Evolutionary conservation across 2,888 invertebrate genomes (phyloP), one percentile per base, ranked within the genome.

Genomic region (Orthosia cruda): DNA sequence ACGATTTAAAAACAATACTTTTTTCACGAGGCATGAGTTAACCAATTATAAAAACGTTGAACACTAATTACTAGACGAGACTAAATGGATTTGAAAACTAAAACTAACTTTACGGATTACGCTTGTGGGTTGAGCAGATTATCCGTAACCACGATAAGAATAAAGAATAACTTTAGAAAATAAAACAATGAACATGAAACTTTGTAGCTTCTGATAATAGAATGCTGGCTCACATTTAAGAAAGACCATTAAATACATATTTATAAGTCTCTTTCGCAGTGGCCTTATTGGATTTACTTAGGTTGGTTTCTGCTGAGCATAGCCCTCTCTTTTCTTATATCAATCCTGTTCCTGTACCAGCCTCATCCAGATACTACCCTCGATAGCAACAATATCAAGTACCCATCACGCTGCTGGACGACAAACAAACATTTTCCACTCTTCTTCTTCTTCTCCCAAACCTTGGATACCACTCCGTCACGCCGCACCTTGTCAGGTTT

Each of bases 1-100:
- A 13, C 5, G 1, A 50, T 58, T 45, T 61, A 12, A 23, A 72
- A 74, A 57, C 20, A 15, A 57, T 45, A 32, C 26, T 55, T 4
- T n/a, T 49, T 7, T 74, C 26, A 64, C 49, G 18, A 26, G 18
- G 20, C 1, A 15, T 18, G 52, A 47, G 26, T 80, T 13, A 32
- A 40, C 13, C 12, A 61, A 50, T 55, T 47, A 64, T 49, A 75
- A 57, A 71, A 70, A 26, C 45, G 1, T 0, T 45, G 54, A 63
- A 61, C 52, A 64, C 26, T 57, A 58, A 62, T 54, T 61, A 71
- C 18, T 16, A 58, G 67, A 61, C 55, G 18, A 47, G 12, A 16
- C 45, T 74, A 80, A 74, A 73, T 55, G 50, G 50, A 74, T 69
- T 75, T 58, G 12, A 62, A 66, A 72, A 68, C 64, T 58, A 59